These are phyloP conservation scores for Temnothorax nylanderi DNA, from an alignment of 1,140 invertebrate genomes.

Conservation along the genomic window DNA sequence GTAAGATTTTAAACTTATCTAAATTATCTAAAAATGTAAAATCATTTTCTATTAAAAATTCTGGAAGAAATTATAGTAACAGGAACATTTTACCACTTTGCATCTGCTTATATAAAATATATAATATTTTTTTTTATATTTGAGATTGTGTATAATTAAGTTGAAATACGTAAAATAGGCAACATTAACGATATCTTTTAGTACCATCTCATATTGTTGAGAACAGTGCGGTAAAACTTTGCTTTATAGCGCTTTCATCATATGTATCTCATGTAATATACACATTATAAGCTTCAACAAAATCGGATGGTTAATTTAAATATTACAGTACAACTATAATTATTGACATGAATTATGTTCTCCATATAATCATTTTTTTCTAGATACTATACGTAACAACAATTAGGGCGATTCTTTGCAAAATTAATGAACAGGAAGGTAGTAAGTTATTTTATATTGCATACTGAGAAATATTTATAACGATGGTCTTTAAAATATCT, in stretches of 20 bases:
- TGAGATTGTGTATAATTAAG: not conserved
- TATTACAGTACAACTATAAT: constrained; percentile 17
- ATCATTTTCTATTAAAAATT: not conserved
- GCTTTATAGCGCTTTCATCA: constrained; percentile 48
- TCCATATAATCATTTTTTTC: not conserved
- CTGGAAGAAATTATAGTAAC: not conserved
- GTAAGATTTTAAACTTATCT: not conserved
- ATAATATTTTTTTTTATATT: not conserved
- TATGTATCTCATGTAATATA: constrained; percentile 8
- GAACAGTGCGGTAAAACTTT: constrained; percentile 47
- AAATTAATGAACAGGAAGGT: not conserved
- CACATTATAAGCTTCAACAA: constrained; percentile 28
- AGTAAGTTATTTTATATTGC: constrained; percentile 16
- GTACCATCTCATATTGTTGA: constrained; percentile 7
- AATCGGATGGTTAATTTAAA: constrained; percentile 28
- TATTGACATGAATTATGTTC: not conserved
- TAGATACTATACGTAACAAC: not conserved
- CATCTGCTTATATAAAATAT: not conserved
- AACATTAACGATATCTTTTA: constrained; percentile 26
- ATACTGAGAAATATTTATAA: not conserved
- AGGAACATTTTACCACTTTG: not conserved
- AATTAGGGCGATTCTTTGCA: not conserved
- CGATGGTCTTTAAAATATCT: not conserved
- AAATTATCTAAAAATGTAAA: not conserved
- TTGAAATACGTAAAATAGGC: not conserved